Percentiles rank a stretch among this genome's conserved stretches.
These are phyloP conservation scores for Ardeotis arabs DNA, from an alignment of 2,113 vertebrate species.

Conservation along the genomic window DNA sequence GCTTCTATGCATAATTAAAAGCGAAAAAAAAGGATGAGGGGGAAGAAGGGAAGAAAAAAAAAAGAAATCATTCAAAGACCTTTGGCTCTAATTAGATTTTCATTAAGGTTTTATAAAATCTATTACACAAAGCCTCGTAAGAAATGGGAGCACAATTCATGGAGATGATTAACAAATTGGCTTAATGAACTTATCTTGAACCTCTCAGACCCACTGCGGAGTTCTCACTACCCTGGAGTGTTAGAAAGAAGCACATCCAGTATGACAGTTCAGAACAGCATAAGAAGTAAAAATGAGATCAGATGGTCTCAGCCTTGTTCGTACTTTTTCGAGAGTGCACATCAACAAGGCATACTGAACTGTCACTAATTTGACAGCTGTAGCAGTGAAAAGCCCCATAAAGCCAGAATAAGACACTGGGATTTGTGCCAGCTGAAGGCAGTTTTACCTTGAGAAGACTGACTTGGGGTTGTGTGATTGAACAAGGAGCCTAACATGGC, in stretches of 20 bases:
- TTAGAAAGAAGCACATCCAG: not conserved
- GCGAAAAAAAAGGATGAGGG: not conserved
- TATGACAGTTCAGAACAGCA: not conserved
- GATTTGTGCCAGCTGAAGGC: constrained; percentile 38
- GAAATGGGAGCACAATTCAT: constrained; percentile 22
- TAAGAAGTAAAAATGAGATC: not conserved
- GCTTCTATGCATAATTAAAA: constrained; percentile 20
- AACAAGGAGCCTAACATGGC: constrained; percentile 11
- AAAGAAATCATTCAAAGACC: not conserved
- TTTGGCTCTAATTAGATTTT: constrained; percentile 61
- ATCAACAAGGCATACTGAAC: not conserved
- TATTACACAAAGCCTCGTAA: constrained; percentile 44
- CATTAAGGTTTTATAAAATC: constrained; percentile 59
- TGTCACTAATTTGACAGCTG: constrained; percentile 46
- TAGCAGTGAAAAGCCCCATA: constrained; percentile 40
- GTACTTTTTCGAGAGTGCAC: not conserved
- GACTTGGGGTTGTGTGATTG: not conserved
- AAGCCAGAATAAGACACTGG: constrained; percentile 7
- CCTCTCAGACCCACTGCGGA: not conserved
- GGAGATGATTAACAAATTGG: constrained; percentile 53
- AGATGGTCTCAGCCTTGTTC: not conserved
- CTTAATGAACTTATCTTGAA: constrained; percentile 53
- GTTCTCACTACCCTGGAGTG: not conserved
- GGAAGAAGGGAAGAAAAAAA: too few species aligned
- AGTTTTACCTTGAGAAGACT: constrained; percentile 47